Evolutionary conservation across 30 jellyfish, hydroid and myxozoan genomes (phyloP), one percentile per base, ranked within the genome.

Genomic region (Mastigias papua): DNA sequence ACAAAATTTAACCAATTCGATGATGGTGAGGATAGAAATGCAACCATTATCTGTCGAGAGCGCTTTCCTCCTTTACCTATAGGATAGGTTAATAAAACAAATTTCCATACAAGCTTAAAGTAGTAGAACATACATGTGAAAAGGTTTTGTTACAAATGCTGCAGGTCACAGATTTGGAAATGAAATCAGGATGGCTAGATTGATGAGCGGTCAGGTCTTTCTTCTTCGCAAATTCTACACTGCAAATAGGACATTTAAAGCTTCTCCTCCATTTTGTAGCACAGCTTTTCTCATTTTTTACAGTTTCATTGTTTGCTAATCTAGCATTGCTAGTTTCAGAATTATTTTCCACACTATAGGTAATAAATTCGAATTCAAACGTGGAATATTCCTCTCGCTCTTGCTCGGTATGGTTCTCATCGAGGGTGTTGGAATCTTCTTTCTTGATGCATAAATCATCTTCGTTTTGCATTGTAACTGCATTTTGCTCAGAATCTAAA

Each of bases 161-260:
- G 73, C 91, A 82, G 29, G 68, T 46, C n/a, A 70, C 27, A 17
- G 61, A 23, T 25, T 67, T 82, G 65, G 30, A 58, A 80, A 6
- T 66, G 21, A 49, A 37, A 23, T 60, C 89, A 0, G 89, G 89
- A 27, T 63, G 74, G 19, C 19, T 11, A 7, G 74, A 63, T 27
- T 22, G 74, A 63, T 82, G 91, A 49, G 42, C 5, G 13, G 64
- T 67, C 19, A 82, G 84, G 66, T 82, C 91, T 32, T 57, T 48
- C 69, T 68, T 82, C 77, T 68, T 82, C 5, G 34, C 22, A 37
- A 82, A 82, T 60, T 37, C 85, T 49, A 42, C 77, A 15, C 30
- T 2, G 66, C 91, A 82, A 6, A 82, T 49, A 35, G 66, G 9
- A 29, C 91, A 82, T 34, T 23, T 49, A 30, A 82, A 82, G 7